Conservation (phyloP, 2,113 vertebrate genomes). For the Varanus komodoensis region DNA sequence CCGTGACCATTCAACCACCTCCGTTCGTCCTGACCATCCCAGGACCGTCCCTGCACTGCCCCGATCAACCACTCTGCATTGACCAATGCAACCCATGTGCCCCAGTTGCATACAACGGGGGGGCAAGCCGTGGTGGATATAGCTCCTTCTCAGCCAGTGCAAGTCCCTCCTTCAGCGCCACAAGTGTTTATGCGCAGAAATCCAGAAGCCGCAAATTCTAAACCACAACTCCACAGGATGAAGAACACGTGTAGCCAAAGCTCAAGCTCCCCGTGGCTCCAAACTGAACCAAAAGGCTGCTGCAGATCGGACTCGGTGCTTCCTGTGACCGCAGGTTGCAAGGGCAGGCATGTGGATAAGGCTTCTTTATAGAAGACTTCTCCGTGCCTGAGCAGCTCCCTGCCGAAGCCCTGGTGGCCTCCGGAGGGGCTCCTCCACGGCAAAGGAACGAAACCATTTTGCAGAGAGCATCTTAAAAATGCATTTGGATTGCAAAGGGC, state of each 20-base stretch:
- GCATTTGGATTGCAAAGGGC: too few relatives aligned
- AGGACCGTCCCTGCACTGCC: background rate
- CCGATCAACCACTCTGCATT: background rate
- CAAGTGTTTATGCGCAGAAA: background rate
- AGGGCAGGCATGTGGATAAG: too few relatives aligned
- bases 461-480: too few relatives aligned
- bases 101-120: background rate
- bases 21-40: background rate
- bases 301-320: too few relatives aligned
- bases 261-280: too few relatives aligned
- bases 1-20: conserved; percentile 2
- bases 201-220: background rate
- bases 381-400: too few relatives aligned
- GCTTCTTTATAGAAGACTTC: too few relatives aligned
- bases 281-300: too few relatives aligned
- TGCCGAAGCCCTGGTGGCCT: too few relatives aligned
- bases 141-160: background rate
- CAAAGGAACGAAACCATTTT: too few relatives aligned
- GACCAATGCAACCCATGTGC: background rate
- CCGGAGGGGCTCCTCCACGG: too few relatives aligned
- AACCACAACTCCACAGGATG: background rate
- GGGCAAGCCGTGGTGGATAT: background rate
- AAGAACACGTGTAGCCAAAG: background rate
- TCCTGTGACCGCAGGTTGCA: too few relatives aligned
- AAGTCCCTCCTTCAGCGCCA: background rate